These are phyloP conservation scores for Sebastes iracundus DNA, from an alignment of 2,797 vertebrate species.

Conservation along the genomic window DNA sequence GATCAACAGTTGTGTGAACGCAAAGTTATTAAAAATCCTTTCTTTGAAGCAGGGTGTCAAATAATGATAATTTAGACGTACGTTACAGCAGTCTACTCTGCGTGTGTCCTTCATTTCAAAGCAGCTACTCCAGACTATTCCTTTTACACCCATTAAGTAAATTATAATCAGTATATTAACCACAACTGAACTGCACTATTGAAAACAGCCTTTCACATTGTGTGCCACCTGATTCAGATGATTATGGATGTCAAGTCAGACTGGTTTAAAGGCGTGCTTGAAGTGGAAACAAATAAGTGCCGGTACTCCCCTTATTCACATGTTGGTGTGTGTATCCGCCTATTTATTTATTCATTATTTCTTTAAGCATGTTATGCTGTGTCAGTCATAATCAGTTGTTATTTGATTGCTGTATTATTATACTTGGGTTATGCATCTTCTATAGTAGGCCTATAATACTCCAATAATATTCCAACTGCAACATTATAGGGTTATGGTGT, in stretches of 20 bases:
- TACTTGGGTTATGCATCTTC: no score
- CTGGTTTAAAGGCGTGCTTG: not conserved
- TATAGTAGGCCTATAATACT: no score
- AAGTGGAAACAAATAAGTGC: no score
- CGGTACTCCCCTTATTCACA: no score
- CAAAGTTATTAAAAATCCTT: not conserved
- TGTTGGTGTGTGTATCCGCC: no score
- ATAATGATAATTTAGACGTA: not conserved
- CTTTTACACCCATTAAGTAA: not conserved
- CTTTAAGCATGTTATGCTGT: no score
- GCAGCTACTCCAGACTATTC: not conserved
- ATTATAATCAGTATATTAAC: not conserved
- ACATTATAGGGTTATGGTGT: no score
- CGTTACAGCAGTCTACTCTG: not conserved
- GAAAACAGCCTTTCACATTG: not conserved
- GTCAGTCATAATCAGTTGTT: no score
- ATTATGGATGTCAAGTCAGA: not conserved
- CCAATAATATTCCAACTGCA: no score
- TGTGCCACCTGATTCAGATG: not conserved
- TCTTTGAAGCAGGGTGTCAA: not conserved
- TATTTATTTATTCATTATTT: no score
- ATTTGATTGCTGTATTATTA: no score
- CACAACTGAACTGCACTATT: not conserved
- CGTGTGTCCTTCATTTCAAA: not conserved
- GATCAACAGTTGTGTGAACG: conserved; percentile 13